Evolutionary conservation across 2,113 vertebrate species (phyloP), one percentile per base, ranked within the genome.

Genomic region (Mus musculus): DNA sequence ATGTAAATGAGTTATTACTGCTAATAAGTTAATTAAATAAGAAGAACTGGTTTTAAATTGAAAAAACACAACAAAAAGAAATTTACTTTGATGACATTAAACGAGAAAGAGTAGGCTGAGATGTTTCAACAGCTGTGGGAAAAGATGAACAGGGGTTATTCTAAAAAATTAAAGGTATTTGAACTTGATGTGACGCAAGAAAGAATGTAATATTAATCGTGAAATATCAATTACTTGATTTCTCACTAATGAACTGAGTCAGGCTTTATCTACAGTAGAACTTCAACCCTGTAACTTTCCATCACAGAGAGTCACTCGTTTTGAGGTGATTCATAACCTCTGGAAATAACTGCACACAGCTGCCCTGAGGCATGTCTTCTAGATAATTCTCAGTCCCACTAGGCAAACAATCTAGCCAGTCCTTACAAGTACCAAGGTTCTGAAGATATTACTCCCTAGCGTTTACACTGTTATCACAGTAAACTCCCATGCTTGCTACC

Each of bases 111-210:
- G 69, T 69, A 73, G 89, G 78, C 14, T 87, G 87, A 63, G 86
- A 88, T 89, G 86, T 88, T 93, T 93, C 52, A 96, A 96, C 63
- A 96, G 9, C 16, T n/a, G 54, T 86, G 28, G 89, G 93, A 95
- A 59, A 76, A 16, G 5, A 67, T 65, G 81, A 69, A n/a, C 33
- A 86, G 61, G 78, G 14, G 22, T 52, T 69, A 77, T 63, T 91
- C 93, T 91, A 67, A 91, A 96, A 96, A 59, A 91, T 80, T 94
- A 95, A 97, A 69, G n/a, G 67, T 77, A 39, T 39, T 92, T 96
- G 77, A 97, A 93, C 67, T 89, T 93, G 69, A 87, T 93, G 4
- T 59, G 71, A 95, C 72, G 30, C 85, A 95, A 56, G 36, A 65
- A 86, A 24, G 14, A 52, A 17, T 85, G 26, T 39, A 72, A 76